Conservation (phyloP, 2,797 vertebrate species). For the Myripristis jacobus region DNA sequence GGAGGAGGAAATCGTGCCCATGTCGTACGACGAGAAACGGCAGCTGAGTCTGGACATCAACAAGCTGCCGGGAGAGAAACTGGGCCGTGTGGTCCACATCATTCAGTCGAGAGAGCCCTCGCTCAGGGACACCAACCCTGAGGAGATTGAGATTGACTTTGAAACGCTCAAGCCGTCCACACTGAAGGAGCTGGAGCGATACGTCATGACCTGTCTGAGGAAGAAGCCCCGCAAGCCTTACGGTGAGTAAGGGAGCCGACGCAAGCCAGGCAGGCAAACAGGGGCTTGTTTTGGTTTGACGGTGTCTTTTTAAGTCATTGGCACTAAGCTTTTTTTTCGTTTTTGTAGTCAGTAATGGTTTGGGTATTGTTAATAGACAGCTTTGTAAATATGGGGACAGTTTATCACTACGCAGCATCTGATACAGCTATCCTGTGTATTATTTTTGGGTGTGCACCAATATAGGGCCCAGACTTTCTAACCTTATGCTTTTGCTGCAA, state of each 20-base stretch:
- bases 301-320: too few species aligned
- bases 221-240: constrained; percentile 94
- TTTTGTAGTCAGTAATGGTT: too few species aligned
- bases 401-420: too few species aligned
- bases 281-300: background rate
- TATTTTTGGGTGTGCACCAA: too few species aligned
- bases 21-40: constrained; percentile 94
- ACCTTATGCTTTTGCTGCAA: too few species aligned
- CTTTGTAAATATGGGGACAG: too few species aligned
- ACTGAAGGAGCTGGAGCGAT: constrained; percentile 92
- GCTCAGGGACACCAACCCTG: constrained; percentile 92
- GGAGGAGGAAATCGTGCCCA: constrained; percentile 93
- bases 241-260: constrained; percentile 75
- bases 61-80: constrained; percentile 93
- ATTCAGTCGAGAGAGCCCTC: constrained; percentile 95
- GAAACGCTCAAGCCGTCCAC: constrained; percentile 95
- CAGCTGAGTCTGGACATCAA: constrained; percentile 96
- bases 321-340: too few species aligned
- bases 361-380: too few species aligned
- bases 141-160: constrained; percentile 97
- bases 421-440: too few species aligned
- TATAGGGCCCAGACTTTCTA: too few species aligned
- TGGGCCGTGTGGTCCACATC: constrained; percentile 95
- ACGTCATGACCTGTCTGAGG: constrained; percentile 92
- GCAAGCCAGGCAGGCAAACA: background rate